Base-by-base conservation (phyloP, 1,140 invertebrate genomes). In the Archivesica marissinica region DNA sequence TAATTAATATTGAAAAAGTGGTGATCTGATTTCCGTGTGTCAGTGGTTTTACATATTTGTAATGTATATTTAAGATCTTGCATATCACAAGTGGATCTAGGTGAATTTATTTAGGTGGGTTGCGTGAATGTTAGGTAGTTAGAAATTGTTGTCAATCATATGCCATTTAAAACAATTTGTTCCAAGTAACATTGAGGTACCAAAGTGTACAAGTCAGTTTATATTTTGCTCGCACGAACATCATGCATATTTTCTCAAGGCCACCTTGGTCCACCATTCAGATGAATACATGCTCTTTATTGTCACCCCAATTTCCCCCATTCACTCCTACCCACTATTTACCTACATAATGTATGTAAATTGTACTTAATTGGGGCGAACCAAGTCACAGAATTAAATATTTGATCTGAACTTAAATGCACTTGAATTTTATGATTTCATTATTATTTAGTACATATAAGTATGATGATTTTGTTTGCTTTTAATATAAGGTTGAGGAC, bases 351-450 rank as follows among this genome's bases (percentile, higher is more conserved):
- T 35, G 30, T 35, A 35, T 35, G 13, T 64, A 15, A 64, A 35
- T 15, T 13, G 59, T 35, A 64, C 59, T 64, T 64, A 33, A 64
- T 64, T 35, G 33, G 59, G 59, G 59, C 15, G 59, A 64, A 33
- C 25, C 30, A 20, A 28, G 59, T 35, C 59, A 35, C 30, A 35
- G 59, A 64, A 64, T 64, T 64, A 35, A 64, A 64, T 64, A 64
- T 64, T 64, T 64, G 59, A 64, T 64, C 20, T 64, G 30, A 64
- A 64, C 59, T 64, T 64, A 64, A 64, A 35, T 64, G 59, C 30
- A 64, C 30, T 64, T 64, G 25, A 35, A 11, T 64, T 64, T 64
- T 59, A 64, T 35, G 30, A 20, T 64, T 64, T 64, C 15, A 7
- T 52, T 64, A 35, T 35, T 20, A 35, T 64, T 64, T 64, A 25